These are phyloP conservation scores for Colletes latitarsis DNA, from an alignment of 1,140 invertebrate species.

Conservation along the genomic window DNA sequence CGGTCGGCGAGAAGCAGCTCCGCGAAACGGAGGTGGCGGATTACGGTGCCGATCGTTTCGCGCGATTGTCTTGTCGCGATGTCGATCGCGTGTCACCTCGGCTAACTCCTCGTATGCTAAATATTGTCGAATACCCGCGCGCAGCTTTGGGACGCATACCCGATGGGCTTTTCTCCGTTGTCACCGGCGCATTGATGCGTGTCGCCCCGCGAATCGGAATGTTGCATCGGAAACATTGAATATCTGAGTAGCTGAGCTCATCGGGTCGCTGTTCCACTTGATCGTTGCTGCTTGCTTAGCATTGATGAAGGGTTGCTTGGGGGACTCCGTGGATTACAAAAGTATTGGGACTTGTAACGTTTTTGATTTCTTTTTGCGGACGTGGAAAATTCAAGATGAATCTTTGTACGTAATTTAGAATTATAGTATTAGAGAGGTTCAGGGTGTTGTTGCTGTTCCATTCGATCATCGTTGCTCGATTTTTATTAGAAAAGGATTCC, in stretches of 20 bases:
- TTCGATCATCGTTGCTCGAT: too few relatives aligned
- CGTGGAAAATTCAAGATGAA: too few relatives aligned
- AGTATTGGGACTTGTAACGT: neutral
- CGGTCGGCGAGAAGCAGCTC: neutral
- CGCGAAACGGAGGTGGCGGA: conserved; percentile 23
- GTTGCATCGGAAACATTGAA: conserved; percentile 2
- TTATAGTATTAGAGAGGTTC: too few relatives aligned
- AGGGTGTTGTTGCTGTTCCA: too few relatives aligned
- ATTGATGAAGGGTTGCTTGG: too few relatives aligned
- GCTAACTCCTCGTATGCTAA: conserved; percentile 17
- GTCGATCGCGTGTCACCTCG: conserved; percentile 34
- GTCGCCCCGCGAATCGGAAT: conserved; percentile 12
- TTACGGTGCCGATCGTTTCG: neutral
- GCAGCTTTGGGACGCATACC: neutral
- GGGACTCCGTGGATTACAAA: too few relatives aligned
- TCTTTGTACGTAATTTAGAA: too few relatives aligned
- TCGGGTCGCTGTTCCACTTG: neutral
- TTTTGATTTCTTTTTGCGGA: neutral
- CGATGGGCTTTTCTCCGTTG: conserved; percentile 13
- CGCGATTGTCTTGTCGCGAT: too few relatives aligned
- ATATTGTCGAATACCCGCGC: neutral
- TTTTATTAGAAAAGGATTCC: too few relatives aligned
- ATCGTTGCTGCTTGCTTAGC: neutral
- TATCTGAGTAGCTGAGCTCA: neutral
- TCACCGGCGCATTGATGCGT: conserved; percentile 9